phyloP scores from a whole-genome alignment of 2,113 vertebrate genomes.

The Ochotona princeps region DNA sequence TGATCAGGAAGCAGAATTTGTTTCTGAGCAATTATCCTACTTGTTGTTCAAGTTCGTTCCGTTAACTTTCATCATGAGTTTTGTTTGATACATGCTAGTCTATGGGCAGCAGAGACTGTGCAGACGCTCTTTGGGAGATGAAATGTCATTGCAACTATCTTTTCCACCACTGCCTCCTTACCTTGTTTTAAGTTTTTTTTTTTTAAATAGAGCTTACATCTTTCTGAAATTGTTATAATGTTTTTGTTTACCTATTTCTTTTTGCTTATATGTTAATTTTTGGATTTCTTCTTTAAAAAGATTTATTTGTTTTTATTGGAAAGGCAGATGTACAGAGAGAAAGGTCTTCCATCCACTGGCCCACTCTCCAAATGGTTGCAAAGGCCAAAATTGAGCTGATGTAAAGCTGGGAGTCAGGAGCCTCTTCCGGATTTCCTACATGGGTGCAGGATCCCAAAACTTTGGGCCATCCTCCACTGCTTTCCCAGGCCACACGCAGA shows the following conservation, averaged over 20 bases:
- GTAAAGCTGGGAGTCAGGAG: too few species aligned
- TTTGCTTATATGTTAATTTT: constrained; percentile 38
- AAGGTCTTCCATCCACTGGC: too few species aligned
- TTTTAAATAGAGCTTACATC: background rate
- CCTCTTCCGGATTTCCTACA: too few species aligned
- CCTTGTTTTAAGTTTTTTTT: background rate
- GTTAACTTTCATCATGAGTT: constrained; percentile 70
- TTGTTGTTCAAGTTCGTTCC: constrained; percentile 70
- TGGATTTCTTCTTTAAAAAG: background rate
- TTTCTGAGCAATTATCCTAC: constrained; percentile 72
- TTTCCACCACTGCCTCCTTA: background rate
- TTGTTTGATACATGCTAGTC: constrained; percentile 62
- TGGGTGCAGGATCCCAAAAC: too few species aligned
- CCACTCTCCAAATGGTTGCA: too few species aligned
- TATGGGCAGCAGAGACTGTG: background rate
- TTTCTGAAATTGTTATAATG: background rate
- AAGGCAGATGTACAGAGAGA: too few species aligned
- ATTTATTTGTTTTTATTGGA: too few species aligned
- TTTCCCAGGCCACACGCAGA: too few species aligned
- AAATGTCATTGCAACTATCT: background rate
- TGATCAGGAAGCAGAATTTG: constrained; percentile 76
- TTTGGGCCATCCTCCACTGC: too few species aligned
- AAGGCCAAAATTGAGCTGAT: too few species aligned
- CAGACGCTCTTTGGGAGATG: background rate
- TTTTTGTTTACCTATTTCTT: background rate